phyloP scores from a whole-genome alignment of 2,888 invertebrate genomes.

The Erebia palarica region DNA sequence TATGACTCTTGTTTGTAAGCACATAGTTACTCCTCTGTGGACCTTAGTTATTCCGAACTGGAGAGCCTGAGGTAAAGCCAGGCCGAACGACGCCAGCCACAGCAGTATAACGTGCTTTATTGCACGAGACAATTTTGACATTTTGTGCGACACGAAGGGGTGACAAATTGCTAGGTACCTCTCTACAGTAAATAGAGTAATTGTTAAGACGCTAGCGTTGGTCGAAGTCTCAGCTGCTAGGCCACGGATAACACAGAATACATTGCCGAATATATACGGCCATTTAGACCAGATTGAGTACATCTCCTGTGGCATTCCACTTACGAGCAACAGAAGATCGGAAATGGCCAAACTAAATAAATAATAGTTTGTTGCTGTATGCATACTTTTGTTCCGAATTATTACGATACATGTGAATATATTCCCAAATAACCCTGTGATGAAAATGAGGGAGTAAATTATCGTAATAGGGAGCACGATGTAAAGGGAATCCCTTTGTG shows the following conservation, averaged over 20 bases:
- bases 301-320: slow-evolving; percentile 92
- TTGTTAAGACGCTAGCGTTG: slow-evolving; percentile 89
- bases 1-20: slow-evolving; percentile 74
- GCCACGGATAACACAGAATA: slow-evolving; percentile 90
- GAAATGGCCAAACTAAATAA: slow-evolving; percentile 93
- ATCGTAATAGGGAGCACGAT: slow-evolving; percentile 88
- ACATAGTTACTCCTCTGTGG: slow-evolving; percentile 70
- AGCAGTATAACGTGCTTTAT: slow-evolving; percentile 90
- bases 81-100: slow-evolving; percentile 89
- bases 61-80: slow-evolving; percentile 88
- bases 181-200: slow-evolving; percentile 93
- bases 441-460: slow-evolving; percentile 89
- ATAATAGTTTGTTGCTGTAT: slow-evolving; percentile 91
- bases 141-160: slow-evolving; percentile 87
- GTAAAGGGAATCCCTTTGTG: slow-evolving; percentile 80
- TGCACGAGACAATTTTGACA: slow-evolving; percentile 93
- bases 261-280: slow-evolving; percentile 90
- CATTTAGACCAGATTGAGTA: slow-evolving; percentile 90
- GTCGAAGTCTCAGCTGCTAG: slow-evolving; percentile 91
- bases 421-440: slow-evolving; percentile 91
- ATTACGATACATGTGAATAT: slow-evolving; percentile 93
- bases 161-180: slow-evolving; percentile 85
- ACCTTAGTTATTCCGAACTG: slow-evolving; percentile 66
- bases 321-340: slow-evolving; percentile 88
- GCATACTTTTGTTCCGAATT: slow-evolving; percentile 90